Evolutionary conservation across 2,888 invertebrate genomes (phyloP).

Genomic region (Chydorus sphaericus): DNA sequence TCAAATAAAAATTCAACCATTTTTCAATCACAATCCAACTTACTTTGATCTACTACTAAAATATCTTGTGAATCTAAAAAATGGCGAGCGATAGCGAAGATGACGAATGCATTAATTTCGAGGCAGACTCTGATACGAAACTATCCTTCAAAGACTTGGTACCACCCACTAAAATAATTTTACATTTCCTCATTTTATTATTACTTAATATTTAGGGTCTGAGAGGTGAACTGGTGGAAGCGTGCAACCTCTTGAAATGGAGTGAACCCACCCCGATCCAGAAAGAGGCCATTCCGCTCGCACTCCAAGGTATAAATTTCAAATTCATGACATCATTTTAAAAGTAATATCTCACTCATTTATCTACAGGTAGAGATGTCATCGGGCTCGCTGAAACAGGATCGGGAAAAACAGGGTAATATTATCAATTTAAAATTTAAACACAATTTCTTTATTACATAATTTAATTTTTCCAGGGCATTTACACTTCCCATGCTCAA

Average conservation of each 20-base stretch:
- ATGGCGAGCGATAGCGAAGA: too few relatives aligned
- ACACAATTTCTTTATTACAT: background rate
- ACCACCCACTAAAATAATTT: too few relatives aligned
- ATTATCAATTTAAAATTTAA: too few relatives aligned
- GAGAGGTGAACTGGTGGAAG: slow-evolving; percentile 75
- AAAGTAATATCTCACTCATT: background rate
- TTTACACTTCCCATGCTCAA: slow-evolving; percentile 95
- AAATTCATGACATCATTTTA: too few relatives aligned
- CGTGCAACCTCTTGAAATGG: slow-evolving; percentile 88
- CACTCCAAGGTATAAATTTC: slow-evolving; percentile 60
- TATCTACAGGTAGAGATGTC: slow-evolving; percentile 55
- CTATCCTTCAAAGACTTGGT: too few relatives aligned
- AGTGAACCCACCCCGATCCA: slow-evolving; percentile 88
- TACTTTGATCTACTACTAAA: too few relatives aligned
- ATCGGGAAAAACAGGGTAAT: slow-evolving; percentile 81
- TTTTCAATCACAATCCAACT: too few relatives aligned
- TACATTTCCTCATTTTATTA: too few relatives aligned
- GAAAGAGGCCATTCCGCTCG: slow-evolving; percentile 78
- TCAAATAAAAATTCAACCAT: too few relatives aligned
- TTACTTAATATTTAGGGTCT: slow-evolving; percentile 65
- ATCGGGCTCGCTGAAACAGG: slow-evolving; percentile 70
- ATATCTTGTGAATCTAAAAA: too few relatives aligned
- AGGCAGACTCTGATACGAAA: too few relatives aligned
- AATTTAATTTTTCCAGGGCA: slow-evolving; percentile 35
- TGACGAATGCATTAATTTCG: too few relatives aligned